A percentile compares a stretch with the other conserved stretches of the same genome.
Evolutionary conservation across 1,140 invertebrate species (phyloP).

Genomic region (Belonocnema kinseyi): DNA sequence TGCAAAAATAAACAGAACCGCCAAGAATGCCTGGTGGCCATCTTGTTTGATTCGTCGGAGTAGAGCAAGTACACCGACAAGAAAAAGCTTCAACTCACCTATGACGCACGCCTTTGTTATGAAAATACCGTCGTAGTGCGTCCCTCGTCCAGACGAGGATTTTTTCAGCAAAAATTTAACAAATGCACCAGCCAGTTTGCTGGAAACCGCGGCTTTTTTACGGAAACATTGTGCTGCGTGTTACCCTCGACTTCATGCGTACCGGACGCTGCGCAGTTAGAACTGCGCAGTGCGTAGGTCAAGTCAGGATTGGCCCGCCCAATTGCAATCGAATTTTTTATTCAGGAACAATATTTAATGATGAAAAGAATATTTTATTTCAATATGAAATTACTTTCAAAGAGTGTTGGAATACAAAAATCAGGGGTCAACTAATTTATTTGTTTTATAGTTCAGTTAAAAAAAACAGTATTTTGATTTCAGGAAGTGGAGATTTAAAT

Average conservation of each 20-base stretch:
- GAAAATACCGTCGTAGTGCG: constrained; percentile 14
- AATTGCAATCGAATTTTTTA: constrained; percentile 13
- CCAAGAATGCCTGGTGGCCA: constrained; percentile 53
- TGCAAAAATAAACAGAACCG: constrained; percentile 61
- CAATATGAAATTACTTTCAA: too few species aligned
- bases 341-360: too few species aligned
- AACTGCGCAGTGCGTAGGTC: constrained; percentile 51
- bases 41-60: constrained; percentile 60
- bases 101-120: background rate
- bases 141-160: constrained; percentile 7
- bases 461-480: too few species aligned
- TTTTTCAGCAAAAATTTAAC: constrained; percentile 33
- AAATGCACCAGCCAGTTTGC: constrained; percentile 42
- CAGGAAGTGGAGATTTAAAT: too few species aligned
- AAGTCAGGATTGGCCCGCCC: constrained; percentile 37
- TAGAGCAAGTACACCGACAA: constrained; percentile 35
- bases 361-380: too few species aligned
- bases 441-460: too few species aligned
- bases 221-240: constrained; percentile 54
- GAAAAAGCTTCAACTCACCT: constrained; percentile 36
- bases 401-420: too few species aligned
- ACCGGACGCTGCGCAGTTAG: constrained; percentile 58
- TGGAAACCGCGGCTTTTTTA: constrained; percentile 47
- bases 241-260: constrained; percentile 49
- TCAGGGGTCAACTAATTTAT: too few species aligned